A percentile compares a stretch with the other conserved stretches of the same genome.
phyloP scores from a whole-genome alignment of 1,140 invertebrate genomes.

The Metopolophium dirhodum region DNA sequence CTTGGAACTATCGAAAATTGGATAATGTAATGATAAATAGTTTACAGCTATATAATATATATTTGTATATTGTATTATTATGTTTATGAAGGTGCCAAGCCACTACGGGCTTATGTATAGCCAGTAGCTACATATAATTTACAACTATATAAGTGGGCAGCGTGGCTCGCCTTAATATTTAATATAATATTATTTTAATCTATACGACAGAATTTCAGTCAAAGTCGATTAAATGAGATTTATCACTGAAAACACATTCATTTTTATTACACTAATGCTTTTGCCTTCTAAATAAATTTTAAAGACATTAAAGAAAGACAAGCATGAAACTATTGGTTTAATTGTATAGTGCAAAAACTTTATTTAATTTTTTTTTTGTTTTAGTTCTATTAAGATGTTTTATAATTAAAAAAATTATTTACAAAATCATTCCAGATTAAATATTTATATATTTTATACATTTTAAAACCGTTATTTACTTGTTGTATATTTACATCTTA shows the following conservation, averaged over 20 bases:
- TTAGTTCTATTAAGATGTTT: no score
- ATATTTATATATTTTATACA: no score
- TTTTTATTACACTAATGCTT: not conserved
- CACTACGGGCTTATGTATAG: not conserved
- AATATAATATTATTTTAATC: not conserved
- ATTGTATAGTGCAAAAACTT: no score
- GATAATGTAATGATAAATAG: not conserved
- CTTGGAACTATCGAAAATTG: not conserved
- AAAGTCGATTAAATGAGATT: not conserved
- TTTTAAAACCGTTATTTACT: no score
- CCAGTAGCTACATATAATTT: not conserved
- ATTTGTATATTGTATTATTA: not conserved
- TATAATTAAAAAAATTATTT: no score
- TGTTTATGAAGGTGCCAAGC: not conserved
- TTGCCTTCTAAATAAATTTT: not conserved
- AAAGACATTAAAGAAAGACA: not conserved
- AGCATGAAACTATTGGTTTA: not conserved
- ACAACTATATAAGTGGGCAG: not conserved
- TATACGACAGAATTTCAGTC: not conserved
- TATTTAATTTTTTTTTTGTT: no score
- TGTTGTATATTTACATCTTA: no score
- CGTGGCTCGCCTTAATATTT: not conserved
- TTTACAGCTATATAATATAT: not conserved
- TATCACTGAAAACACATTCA: not conserved
- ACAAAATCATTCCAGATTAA: no score